Evolutionary conservation across 2,113 vertebrate genomes (phyloP).

Genomic region (Caretta caretta): DNA sequence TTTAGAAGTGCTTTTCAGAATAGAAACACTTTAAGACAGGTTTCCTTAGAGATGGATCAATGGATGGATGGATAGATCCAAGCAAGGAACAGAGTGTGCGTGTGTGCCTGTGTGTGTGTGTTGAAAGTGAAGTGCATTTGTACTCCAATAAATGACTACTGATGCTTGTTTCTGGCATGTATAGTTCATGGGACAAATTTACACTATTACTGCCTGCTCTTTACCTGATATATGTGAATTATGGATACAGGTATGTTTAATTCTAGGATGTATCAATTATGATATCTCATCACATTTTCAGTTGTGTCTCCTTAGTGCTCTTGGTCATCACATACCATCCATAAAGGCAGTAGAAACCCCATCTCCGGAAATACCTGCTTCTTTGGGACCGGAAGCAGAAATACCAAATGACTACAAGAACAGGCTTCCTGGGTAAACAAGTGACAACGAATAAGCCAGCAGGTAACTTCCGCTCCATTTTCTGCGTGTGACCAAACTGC

Average conservation of each 20-base stretch:
- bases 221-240: not conserved
- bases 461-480: not conserved
- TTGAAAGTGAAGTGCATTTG: not conserved
- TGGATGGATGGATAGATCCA: not conserved
- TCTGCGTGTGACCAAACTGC: not conserved
- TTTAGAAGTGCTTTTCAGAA: not conserved
- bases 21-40: not conserved
- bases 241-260: not conserved
- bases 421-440: not conserved
- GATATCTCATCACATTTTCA: not conserved
- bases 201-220: not conserved
- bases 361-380: not conserved
- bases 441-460: not conserved
- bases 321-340: not conserved
- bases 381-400: not conserved
- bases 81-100: not conserved
- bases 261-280: not conserved
- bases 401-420: not conserved
- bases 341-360: not conserved
- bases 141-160: not conserved
- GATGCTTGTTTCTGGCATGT: not conserved
- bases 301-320: not conserved
- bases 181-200: not conserved
- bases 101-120: not conserved
- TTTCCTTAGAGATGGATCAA: not conserved